Percentiles rank a stretch among this genome's conserved stretches.
These are phyloP conservation scores for Stenotaenia linearis DNA, from an alignment of 2,888 invertebrate genomes.

Conservation along the genomic window DNA sequence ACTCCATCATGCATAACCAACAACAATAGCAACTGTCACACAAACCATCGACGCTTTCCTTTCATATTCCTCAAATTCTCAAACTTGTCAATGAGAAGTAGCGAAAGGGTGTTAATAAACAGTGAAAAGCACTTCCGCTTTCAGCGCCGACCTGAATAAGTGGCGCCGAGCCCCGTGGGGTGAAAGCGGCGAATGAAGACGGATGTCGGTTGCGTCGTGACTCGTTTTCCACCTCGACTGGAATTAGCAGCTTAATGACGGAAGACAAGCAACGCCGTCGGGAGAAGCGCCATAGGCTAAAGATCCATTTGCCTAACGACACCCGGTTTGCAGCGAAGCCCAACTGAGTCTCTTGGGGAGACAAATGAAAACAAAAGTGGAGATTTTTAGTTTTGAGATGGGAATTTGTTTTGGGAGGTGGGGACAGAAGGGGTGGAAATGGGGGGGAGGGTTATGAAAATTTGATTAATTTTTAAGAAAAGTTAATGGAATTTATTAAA, in stretches of 20 bases:
- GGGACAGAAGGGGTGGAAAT: no score
- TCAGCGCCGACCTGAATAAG: neutral
- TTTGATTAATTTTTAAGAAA: no score
- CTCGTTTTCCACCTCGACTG: neutral
- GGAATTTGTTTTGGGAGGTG: no score
- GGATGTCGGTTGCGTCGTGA: neutral
- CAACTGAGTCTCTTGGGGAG: neutral
- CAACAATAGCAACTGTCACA: neutral
- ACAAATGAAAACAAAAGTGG: neutral
- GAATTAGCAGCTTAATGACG: neutral
- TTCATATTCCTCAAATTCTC: no score
- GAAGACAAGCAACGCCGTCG: constrained; percentile 7
- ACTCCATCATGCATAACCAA: neutral
- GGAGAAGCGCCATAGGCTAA: neutral
- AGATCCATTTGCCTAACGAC: constrained; percentile 19
- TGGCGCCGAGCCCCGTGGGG: neutral
- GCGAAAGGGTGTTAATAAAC: constrained; percentile 12
- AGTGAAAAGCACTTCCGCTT: neutral
- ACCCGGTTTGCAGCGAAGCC: neutral
- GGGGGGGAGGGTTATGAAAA: no score
- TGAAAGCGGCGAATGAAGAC: neutral
- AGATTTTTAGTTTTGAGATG: neutral
- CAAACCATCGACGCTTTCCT: neutral
- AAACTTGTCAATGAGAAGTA: no score
- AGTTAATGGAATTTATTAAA: no score